phyloP scores from a whole-genome alignment of 2,888 invertebrate genomes.

The Drosophila affinis region DNA sequence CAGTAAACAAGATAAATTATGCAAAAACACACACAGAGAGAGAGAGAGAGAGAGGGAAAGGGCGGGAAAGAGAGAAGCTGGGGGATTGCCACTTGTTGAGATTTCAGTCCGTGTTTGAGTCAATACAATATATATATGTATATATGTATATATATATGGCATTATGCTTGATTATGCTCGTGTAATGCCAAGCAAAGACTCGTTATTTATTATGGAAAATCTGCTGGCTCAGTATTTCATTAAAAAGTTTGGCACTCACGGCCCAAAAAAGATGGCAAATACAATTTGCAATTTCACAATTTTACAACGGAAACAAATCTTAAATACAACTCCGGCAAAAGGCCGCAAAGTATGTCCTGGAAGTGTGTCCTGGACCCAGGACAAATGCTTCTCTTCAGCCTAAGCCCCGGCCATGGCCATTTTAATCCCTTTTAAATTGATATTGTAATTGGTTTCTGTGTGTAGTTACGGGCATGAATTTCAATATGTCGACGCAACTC shows the following conservation, averaged over 20 bases:
- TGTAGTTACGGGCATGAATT: conserved; percentile 66
- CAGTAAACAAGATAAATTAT: conserved; percentile 69
- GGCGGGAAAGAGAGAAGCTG: not conserved
- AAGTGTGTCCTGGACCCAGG: not conserved
- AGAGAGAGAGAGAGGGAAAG: not conserved
- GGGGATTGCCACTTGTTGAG: conserved; percentile 59
- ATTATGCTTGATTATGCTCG: conserved; percentile 63
- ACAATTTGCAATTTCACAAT: conserved; percentile 67
- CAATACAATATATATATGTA: conserved; percentile 29
- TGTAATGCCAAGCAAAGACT: conserved; percentile 40
- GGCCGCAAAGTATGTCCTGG: conserved; percentile 39
- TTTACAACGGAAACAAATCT: conserved; percentile 46
- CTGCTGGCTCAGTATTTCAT: conserved; percentile 71
- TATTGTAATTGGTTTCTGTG: conserved; percentile 78
- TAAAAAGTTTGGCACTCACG: conserved; percentile 50
- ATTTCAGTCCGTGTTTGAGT: conserved; percentile 30
- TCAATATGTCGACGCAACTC: conserved; percentile 64
- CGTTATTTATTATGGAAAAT: conserved; percentile 74
- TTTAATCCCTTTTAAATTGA: conserved; percentile 79
- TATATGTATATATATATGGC: conserved; percentile 53
- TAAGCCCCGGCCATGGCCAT: conserved; percentile 54
- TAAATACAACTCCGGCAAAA: conserved; percentile 30
- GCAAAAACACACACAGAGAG: conserved; percentile 56
- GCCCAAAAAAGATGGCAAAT: conserved; percentile 36
- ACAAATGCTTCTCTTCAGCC: conserved; percentile 3